Evolutionary conservation across 2,113 vertebrate genomes (phyloP), one percentile per base, ranked within the genome.

Genomic region (Synodontis membranacea): DNA sequence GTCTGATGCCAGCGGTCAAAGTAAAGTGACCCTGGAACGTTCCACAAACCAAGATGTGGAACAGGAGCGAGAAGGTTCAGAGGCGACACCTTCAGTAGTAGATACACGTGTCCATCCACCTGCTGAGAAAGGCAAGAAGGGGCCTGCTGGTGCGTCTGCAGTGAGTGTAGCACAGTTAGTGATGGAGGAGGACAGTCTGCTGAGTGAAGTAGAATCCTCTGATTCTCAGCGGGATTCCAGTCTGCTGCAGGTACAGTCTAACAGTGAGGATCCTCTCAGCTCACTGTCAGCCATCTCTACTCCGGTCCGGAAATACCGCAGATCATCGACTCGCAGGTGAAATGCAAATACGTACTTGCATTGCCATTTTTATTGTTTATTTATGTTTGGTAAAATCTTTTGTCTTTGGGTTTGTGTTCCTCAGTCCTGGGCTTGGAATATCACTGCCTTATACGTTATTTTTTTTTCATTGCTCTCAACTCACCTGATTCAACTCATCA

Each of bases 151-250:
- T 42, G 80, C 19, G 25, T 78, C 52, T 76, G 90, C 91, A 48
- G 90, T 96, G 88, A 93, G 96, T 80, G 79, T 95, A n/a, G 88
- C 94, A 68, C 93, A 89, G 88, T 89, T 98, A 85, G 88, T 98
- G 81, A 66, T 94, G 54, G 95, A 96, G 4, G 88, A 92, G 12
- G 95, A 97, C 89, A 95, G 90, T 91, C 93, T 95, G 34, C 11
- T 12, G 4, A 89, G 84, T 84, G 89, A 91, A 37, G 84, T 21
- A 9, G 85, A 80, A 78, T 9, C 48, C 3, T 12, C 9, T 1
- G 60, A 62, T 42, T 23, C 60, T 21, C 39, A 72, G n/a, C 42
- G 31, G 46, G 25, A 88, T 94, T 83, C 84, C 88, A 14, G 75
- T 68, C 44, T 42, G 4, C 5, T 17, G 17, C n/a, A 64, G 58